Base-by-base conservation (phyloP, 2,797 vertebrate species). In the Varecia variegata region DNA sequence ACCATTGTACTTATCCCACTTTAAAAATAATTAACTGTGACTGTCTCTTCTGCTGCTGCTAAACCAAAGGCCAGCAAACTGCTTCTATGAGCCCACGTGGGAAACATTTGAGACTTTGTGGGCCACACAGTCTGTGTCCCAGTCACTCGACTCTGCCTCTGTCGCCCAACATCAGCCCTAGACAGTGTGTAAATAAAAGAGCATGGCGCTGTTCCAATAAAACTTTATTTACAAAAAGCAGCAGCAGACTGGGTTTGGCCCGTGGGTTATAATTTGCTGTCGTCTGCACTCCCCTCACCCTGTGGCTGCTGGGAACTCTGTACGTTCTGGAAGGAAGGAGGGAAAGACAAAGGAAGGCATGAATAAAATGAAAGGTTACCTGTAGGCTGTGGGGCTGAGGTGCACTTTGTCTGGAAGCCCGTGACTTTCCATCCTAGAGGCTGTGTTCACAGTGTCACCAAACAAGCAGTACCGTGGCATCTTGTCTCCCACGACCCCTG, bases 401-500 rank as follows among this genome's bases (percentile, higher is more conserved):
- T 99, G 98, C 62, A 98, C 98, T 95, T 98, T 98, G 95, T 98
- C 98, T 4, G 98, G 98, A 77, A 99, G 70, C 14, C 98, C 99
- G 0, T 99, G 99, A 77, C 98, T 99, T 96, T 99, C 99, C 98
- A 98, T 99, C 67, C 98, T 97, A 32, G 98, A 99, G 54, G 98
- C 98, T 4, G 98, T 99, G 96, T 99, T 99, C 71, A 99, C 98
- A 0, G 98, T 98, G 88, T 99, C 98, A 67, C 98, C 99, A 95
- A 99, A 99, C 88, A 99, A 98, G 86, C 96, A 98, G 95, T 98
- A 98, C 3, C 99, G 98, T 0, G 98, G 98, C 98, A 99, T 99
- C 98, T 99, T 99, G 87, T 99, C 98, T 45, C 99, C 99, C 38
- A 99, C 98, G 14, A 98, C 98, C 21, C 98, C 98, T n/a, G 98